Evolutionary conservation across 2,888 invertebrate species (phyloP).

Genomic region (Odontocerum albicorne): DNA sequence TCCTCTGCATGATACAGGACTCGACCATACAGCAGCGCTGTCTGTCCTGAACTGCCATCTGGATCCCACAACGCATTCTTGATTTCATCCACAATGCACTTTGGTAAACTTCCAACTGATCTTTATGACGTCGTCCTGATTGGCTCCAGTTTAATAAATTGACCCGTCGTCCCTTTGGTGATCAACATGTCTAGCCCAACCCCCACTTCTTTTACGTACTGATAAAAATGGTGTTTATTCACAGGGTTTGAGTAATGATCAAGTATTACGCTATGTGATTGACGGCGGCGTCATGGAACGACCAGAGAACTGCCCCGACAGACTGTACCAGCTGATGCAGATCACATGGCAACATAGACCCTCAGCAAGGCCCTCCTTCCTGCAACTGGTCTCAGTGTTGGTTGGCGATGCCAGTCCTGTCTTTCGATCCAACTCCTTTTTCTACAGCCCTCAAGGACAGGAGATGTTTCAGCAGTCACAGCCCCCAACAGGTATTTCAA

Average conservation of each 20-base stretch:
- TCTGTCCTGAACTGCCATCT: no score
- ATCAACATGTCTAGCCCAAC: no score
- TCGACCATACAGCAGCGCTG: no score
- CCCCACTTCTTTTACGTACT: no score
- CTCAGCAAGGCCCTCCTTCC: constrained; percentile 79
- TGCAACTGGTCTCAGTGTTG: constrained; percentile 75
- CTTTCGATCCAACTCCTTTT: constrained; percentile 65
- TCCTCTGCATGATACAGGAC: no score
- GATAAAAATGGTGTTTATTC: constrained; percentile 14
- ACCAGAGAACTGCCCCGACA: constrained; percentile 94
- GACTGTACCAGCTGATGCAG: constrained; percentile 88
- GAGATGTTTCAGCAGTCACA: constrained; percentile 52
- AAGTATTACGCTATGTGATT: constrained; percentile 86
- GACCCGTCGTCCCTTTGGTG: no score
- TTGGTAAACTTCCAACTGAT: no score
- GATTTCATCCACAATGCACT: no score
- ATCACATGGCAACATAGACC: constrained; percentile 90
- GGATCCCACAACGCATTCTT: no score
- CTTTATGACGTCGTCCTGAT: no score
- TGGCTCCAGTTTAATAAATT: no score
- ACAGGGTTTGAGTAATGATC: constrained; percentile 87
- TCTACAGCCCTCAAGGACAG: constrained; percentile 63
- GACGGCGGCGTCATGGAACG: constrained; percentile 93
- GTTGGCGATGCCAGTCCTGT: constrained; percentile 62
- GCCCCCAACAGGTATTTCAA: constrained; percentile 41